phyloP scores from a whole-genome alignment of 92 coral and sea anemone species.

The Phenganax subtilis region DNA sequence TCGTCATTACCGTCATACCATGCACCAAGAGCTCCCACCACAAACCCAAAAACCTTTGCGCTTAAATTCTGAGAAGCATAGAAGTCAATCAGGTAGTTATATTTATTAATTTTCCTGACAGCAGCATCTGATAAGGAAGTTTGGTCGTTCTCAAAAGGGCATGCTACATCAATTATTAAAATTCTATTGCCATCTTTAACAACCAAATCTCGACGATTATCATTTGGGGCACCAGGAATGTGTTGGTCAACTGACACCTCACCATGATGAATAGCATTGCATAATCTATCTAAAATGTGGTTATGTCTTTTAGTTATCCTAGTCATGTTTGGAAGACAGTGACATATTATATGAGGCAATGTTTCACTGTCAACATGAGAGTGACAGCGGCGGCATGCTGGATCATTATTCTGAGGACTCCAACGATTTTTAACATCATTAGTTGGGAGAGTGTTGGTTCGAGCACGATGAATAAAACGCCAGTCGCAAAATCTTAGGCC shows the following conservation, averaged over 20 bases:
- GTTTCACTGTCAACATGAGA: background rate
- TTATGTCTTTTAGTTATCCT: background rate
- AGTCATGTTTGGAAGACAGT: conserved; percentile 18
- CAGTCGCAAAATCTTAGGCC: conserved; percentile 7
- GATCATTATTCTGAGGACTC: background rate
- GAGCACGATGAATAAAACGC: conserved; percentile 2
- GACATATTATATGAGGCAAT: conserved; percentile 11
- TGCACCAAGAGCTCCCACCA: background rate
- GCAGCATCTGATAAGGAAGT: background rate
- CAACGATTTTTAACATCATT: conserved; percentile 15
- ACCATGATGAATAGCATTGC: conserved; percentile 7
- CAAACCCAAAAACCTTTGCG: conserved; percentile 8
- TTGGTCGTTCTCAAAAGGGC: background rate
- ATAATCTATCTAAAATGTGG: background rate
- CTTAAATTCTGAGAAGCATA: background rate
- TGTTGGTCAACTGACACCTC: background rate
- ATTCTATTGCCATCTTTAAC: background rate
- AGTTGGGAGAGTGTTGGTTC: background rate
- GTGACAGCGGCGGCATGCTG: conserved; percentile 13
- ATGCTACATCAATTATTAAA: background rate
- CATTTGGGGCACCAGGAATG: background rate
- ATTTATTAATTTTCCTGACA: background rate
- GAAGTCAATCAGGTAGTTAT: background rate
- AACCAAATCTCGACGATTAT: conserved; percentile 9
- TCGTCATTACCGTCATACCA: too few relatives aligned